These are phyloP conservation scores for Pseudococcus jackbeardsleyi DNA, from an alignment of 2,888 invertebrate genomes.

Conservation along the genomic window DNA sequence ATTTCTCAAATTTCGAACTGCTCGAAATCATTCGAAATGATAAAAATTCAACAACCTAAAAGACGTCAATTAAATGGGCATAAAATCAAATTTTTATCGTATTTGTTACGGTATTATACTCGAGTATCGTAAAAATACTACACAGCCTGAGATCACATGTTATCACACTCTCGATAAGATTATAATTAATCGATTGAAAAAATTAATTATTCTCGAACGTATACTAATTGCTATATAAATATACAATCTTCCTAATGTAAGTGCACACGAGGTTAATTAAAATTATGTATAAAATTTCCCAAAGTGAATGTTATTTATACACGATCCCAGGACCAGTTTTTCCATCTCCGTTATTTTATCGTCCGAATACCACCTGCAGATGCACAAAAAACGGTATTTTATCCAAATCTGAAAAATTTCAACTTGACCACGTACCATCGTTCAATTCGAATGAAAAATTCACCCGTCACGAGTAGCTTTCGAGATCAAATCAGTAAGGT, in stretches of 20 bases:
- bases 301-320: slow-evolving; percentile 18
- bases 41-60: too few species aligned
- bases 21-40: too few species aligned
- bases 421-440: background rate
- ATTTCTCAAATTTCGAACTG: too few species aligned
- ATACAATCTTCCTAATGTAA: background rate
- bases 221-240: background rate
- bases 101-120: too few species aligned
- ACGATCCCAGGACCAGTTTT: background rate
- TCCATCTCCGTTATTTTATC: slow-evolving; percentile 12
- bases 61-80: too few species aligned
- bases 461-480: background rate
- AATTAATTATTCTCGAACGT: background rate
- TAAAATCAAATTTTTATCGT: too few species aligned
- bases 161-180: slow-evolving; percentile 25
- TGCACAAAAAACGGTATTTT: background rate
- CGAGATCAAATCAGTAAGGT: too few species aligned
- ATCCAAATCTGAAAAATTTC: background rate
- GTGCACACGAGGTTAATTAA: background rate
- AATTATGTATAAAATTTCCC: background rate
- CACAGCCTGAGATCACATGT: background rate
- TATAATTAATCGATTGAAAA: slow-evolving; percentile 15
- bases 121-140: too few species aligned
- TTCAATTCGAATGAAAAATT: slow-evolving; percentile 11
- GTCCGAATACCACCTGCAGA: background rate